Conservation (phyloP, 1,140 invertebrate species). For the Sweltsa coloradensis region DNA sequence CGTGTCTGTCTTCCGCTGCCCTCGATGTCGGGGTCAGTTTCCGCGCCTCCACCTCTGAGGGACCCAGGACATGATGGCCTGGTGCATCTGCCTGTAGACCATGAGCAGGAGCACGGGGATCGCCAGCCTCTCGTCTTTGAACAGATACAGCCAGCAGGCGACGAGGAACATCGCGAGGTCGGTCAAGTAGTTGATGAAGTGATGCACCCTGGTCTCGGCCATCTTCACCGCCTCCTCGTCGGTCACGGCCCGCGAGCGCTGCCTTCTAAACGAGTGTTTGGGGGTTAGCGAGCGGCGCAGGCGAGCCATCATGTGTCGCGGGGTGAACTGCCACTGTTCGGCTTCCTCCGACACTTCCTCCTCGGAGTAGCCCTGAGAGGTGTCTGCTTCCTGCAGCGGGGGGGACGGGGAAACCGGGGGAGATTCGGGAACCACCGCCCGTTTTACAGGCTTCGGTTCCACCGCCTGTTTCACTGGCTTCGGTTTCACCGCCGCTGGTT, state of each 20-base stretch:
- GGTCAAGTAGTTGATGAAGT: conserved; percentile 50
- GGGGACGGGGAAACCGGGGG: no score
- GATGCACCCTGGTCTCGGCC: conserved; percentile 47
- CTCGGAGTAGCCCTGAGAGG: no score
- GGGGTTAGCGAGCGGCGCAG: no score
- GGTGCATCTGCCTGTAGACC: conserved; percentile 58
- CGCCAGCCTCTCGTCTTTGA: conserved; percentile 60
- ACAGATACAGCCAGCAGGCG: conserved; percentile 64
- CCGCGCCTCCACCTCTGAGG: conserved; percentile 29
- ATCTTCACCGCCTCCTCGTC: background rate
- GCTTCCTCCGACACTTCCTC: no score
- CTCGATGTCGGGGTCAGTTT: background rate
- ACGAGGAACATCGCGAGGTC: conserved; percentile 55
- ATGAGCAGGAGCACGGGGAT: conserved; percentile 61
- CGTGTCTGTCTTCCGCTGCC: background rate
- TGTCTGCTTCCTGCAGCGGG: no score
- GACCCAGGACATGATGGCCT: conserved; percentile 36
- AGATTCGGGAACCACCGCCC: background rate
- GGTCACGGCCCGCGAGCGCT: no score
- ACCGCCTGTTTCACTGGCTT: conserved; percentile 11
- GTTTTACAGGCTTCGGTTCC: background rate
- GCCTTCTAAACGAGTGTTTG: no score
- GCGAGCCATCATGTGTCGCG: no score
- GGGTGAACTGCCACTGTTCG: no score
- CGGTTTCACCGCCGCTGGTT: conserved; percentile 22